Percentiles rank a stretch among this genome's conserved stretches.
These are phyloP conservation scores for Callithrix jacchus DNA, from an alignment of 2,113 vertebrate species.

Conservation along the genomic window DNA sequence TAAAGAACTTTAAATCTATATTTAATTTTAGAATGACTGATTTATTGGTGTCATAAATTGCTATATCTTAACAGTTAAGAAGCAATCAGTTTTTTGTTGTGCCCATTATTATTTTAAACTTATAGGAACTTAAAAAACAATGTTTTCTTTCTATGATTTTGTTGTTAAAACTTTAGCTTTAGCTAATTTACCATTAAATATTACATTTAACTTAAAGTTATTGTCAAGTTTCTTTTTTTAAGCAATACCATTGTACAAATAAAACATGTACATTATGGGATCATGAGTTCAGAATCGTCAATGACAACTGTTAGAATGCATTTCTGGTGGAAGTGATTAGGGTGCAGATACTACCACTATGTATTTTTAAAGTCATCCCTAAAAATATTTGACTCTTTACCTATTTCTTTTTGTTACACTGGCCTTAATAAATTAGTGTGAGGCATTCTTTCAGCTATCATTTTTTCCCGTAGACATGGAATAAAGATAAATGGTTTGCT, in stretches of 20 bases:
- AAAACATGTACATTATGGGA: neutral
- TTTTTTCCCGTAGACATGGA: neutral
- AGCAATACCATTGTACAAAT: neutral
- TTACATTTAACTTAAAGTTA: neutral
- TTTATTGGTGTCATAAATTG: neutral
- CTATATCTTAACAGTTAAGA: neutral
- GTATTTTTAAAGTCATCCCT: neutral
- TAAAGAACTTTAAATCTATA: neutral
- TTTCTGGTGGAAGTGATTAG: neutral
- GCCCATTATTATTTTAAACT: neutral
- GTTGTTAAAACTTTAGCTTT: neutral
- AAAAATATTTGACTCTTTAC: neutral
- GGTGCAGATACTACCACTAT: neutral
- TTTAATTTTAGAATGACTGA: conserved; percentile 42
- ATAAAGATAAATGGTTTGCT: neutral
- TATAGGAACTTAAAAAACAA: neutral
- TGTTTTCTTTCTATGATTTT: neutral
- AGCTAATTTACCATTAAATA: too few species aligned
- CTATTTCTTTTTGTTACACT: neutral
- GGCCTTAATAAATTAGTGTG: neutral
- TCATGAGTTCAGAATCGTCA: neutral
- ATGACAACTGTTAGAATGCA: neutral
- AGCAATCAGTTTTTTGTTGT: neutral
- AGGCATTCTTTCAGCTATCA: neutral
- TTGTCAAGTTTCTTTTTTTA: neutral